A percentile compares a stretch with the other conserved stretches of the same genome.
Evolutionary conservation across 2,888 invertebrate genomes (phyloP).

Genomic region (Lottia gigantea): DNA sequence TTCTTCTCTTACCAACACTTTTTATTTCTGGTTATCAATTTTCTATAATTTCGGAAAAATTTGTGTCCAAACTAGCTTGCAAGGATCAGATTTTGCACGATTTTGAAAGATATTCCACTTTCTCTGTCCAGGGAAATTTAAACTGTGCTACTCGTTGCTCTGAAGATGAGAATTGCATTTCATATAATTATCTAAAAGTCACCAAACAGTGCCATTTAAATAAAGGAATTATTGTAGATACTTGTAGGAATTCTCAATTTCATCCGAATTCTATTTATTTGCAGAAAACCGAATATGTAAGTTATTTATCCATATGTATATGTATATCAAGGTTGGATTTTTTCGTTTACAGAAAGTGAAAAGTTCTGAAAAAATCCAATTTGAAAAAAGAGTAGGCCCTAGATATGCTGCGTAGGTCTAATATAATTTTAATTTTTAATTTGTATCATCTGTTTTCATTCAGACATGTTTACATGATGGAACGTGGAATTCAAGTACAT

Average conservation of each 20-base stretch:
- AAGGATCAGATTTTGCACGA: neutral
- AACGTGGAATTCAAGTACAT: neutral
- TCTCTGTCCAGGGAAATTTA: neutral
- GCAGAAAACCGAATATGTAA: neutral
- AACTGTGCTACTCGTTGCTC: neutral
- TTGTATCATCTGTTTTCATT: neutral
- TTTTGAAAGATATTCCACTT: neutral
- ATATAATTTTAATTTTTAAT: neutral
- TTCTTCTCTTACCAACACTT: too few species aligned
- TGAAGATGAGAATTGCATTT: neutral
- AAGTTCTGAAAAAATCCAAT: too few species aligned
- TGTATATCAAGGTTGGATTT: too few species aligned
- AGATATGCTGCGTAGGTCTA: neutral
- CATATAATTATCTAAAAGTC: neutral
- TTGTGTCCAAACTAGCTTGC: neutral
- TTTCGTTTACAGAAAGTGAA: too few species aligned
- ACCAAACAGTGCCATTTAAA: neutral
- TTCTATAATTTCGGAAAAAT: neutral
- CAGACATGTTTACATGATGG: slow-evolving; percentile 4
- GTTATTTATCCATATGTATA: neutral
- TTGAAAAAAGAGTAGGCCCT: too few species aligned
- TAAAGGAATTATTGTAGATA: neutral
- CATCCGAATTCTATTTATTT: neutral
- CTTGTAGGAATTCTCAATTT: neutral
- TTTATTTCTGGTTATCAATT: too few species aligned